A percentile compares a stretch with the other conserved stretches of the same genome.
Evolutionary conservation across 2,888 invertebrate genomes (phyloP).

Genomic region (Pterostichus niger): DNA sequence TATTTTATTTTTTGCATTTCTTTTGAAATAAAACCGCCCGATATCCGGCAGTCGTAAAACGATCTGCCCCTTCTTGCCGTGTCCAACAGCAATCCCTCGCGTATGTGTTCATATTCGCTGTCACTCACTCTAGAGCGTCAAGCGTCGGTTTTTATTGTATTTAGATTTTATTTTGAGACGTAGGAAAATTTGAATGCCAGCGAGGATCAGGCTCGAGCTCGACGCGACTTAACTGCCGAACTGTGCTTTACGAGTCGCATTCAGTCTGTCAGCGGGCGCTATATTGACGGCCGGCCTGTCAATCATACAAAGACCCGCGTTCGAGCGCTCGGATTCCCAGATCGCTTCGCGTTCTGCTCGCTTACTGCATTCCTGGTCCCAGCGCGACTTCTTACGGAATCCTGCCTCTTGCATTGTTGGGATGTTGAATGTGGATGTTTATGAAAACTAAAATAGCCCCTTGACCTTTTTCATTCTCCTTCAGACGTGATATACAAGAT

Average conservation of each 20-base stretch:
- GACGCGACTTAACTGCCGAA: constrained; percentile 52
- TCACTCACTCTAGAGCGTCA: constrained; percentile 70
- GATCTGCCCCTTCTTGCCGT: constrained; percentile 22
- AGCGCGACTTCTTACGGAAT: not conserved
- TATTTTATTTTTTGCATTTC: constrained; percentile 71
- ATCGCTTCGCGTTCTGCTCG: not conserved
- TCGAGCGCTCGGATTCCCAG: not conserved
- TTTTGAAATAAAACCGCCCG: constrained; percentile 72
- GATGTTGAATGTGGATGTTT: not conserved
- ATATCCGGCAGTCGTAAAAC: constrained; percentile 69
- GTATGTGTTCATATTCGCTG: constrained; percentile 69
- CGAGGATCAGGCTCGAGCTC: constrained; percentile 74
- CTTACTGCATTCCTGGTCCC: not conserved
- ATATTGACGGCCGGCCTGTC: constrained; percentile 62
- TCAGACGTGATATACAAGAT: not conserved
- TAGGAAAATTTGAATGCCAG: constrained; percentile 78
- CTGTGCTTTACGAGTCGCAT: constrained; percentile 56
- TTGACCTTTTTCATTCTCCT: constrained; percentile 26
- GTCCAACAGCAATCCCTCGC: constrained; percentile 25
- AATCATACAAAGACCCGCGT: constrained; percentile 50
- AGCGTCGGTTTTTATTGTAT: constrained; percentile 74
- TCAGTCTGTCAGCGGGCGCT: constrained; percentile 39
- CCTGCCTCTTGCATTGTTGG: not conserved
- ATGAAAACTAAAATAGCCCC: constrained; percentile 26
- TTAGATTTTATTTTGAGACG: constrained; percentile 74